Conservation (phyloP, 2,888 invertebrate species). For the Slavum lentiscoides region DNA sequence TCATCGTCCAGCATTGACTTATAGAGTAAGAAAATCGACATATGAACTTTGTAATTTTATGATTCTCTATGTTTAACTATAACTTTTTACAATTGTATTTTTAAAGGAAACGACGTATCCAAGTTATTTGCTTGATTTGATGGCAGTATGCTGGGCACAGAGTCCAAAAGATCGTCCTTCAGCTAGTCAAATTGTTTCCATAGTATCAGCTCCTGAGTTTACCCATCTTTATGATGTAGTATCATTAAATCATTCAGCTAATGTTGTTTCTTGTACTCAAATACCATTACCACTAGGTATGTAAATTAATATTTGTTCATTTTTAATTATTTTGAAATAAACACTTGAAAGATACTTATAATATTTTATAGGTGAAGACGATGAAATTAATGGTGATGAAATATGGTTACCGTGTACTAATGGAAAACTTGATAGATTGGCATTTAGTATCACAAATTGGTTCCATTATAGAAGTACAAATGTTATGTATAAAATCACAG, state of each 20-base stretch:
- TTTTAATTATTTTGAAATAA: not conserved
- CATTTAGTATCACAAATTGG: slow-evolving; percentile 65
- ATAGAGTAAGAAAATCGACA: slow-evolving; percentile 66
- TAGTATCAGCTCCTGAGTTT: slow-evolving; percentile 90
- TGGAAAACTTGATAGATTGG: slow-evolving; percentile 68
- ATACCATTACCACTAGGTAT: slow-evolving; percentile 60
- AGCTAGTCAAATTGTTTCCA: slow-evolving; percentile 91
- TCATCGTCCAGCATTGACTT: slow-evolving; percentile 84
- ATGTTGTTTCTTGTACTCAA: slow-evolving; percentile 68
- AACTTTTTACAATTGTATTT: not conserved
- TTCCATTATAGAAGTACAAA: slow-evolving; percentile 67
- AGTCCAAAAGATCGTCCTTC: slow-evolving; percentile 79
- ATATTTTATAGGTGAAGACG: slow-evolving; percentile 33
- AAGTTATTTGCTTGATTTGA: slow-evolving; percentile 86
- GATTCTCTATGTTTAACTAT: not conserved
- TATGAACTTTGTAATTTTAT: slow-evolving; percentile 1
- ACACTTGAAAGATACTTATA: not conserved
- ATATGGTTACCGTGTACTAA: slow-evolving; percentile 76
- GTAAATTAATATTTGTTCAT: not conserved
- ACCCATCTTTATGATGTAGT: slow-evolving; percentile 82
- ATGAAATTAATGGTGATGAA: slow-evolving; percentile 62
- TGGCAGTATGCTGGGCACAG: slow-evolving; percentile 96
- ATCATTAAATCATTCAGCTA: slow-evolving; percentile 70
- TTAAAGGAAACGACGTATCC: slow-evolving; percentile 78
- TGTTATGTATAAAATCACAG: slow-evolving; percentile 63